phyloP scores from a whole-genome alignment of 2,113 vertebrate species.

The Gila orcuttii region DNA sequence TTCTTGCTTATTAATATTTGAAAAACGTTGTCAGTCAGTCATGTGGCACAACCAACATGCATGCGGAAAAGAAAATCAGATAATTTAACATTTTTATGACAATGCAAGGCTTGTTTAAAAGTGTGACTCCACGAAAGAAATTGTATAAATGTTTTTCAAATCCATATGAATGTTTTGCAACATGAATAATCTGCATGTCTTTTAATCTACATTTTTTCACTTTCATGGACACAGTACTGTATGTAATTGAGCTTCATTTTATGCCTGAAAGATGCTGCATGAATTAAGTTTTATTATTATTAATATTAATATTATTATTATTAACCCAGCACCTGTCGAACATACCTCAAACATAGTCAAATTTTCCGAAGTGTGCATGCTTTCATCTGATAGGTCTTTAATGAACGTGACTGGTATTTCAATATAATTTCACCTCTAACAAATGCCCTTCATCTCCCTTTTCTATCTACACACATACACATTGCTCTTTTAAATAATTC shows the following conservation, averaged over 20 bases:
- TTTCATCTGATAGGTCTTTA: neutral
- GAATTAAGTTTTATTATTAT: too few relatives aligned
- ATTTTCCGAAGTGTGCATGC: neutral
- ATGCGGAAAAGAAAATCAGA: too few relatives aligned
- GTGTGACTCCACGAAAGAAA: neutral
- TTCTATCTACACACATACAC: neutral
- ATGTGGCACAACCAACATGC: too few relatives aligned
- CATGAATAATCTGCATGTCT: neutral
- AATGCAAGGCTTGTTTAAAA: too few relatives aligned
- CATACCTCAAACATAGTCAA: neutral
- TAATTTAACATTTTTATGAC: too few relatives aligned
- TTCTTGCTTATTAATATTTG: neutral
- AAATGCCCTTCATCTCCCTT: conserved; percentile 6
- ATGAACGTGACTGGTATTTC: neutral
- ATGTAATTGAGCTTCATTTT: too few relatives aligned
- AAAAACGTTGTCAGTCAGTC: neutral
- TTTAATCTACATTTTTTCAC: neutral
- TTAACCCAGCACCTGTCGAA: neutral
- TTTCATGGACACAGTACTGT: neutral
- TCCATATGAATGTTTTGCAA: neutral
- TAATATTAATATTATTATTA: neutral
- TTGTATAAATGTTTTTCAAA: neutral
- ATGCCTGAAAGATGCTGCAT: too few relatives aligned
- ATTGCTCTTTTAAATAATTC: conserved; percentile 22
- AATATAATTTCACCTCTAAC: conserved; percentile 1